Conservation (phyloP, 2,113 vertebrate genomes). For the Motacilla alba region DNA sequence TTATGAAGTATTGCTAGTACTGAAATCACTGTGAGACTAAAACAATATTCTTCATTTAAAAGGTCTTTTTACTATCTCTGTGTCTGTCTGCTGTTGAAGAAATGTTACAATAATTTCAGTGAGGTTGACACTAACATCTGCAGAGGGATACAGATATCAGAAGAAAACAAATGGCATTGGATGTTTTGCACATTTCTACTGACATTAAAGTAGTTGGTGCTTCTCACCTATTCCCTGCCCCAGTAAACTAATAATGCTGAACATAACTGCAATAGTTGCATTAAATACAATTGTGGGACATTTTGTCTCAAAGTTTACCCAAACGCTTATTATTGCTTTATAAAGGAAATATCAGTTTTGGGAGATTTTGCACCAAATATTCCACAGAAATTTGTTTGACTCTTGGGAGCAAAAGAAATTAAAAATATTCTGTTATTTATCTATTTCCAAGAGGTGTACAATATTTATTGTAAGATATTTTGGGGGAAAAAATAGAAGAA, state of each 20-base stretch:
- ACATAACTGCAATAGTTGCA: not conserved
- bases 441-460: not conserved
- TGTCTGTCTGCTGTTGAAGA: not conserved
- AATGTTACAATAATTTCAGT: not conserved
- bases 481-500: not conserved
- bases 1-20: slow-evolving; percentile 31
- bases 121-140: not conserved
- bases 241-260: not conserved
- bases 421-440: not conserved
- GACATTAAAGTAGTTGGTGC: not conserved
- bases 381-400: not conserved
- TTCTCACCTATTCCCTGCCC: not conserved
- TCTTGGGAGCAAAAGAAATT: not conserved
- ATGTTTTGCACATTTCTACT: not conserved
- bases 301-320: not conserved
- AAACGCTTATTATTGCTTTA: not conserved
- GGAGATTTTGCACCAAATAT: not conserved
- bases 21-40: slow-evolving; percentile 3
- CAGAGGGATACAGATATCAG: not conserved
- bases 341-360: accelerated
- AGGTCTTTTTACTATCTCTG: not conserved
- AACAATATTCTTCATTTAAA: slow-evolving; percentile 31
- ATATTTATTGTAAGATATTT: not conserved
- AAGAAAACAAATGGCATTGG: not conserved
- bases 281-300: not conserved